Conservation (phyloP, 2,797 vertebrate genomes). For the Melanogrammus aeglefinus region DNA sequence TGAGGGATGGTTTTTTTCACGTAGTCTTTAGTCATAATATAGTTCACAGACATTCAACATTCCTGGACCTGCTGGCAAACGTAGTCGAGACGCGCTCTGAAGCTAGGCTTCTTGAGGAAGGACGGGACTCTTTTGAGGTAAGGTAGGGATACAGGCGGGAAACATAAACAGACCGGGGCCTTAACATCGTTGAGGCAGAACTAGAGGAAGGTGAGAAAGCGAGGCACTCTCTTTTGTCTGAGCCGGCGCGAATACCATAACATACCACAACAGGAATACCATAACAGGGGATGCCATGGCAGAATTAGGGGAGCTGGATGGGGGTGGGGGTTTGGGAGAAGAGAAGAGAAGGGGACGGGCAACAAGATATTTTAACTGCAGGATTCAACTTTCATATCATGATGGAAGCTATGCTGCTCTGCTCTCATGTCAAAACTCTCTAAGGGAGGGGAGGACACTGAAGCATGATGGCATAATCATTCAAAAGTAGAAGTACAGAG, state of each 20-base stretch:
- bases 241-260: conserved; percentile 6
- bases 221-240: background rate
- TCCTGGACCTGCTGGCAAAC: conserved; percentile 41
- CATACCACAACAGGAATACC: conserved; percentile 6
- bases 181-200: background rate
- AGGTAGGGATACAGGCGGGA: background rate
- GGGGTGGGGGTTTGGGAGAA: conserved; percentile 24
- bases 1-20: conserved; percentile 31
- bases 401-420: background rate
- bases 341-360: conserved; percentile 12
- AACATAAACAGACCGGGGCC: background rate
- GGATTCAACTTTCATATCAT: too few relatives aligned
- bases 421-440: background rate
- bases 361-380: background rate
- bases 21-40: conserved; percentile 26
- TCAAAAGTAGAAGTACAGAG: background rate
- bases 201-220: background rate
- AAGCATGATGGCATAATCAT: background rate
- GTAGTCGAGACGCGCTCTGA: conserved; percentile 27
- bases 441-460: background rate
- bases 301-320: conserved; percentile 8
- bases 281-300: conserved; percentile 23
- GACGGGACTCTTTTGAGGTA: conserved; percentile 36
- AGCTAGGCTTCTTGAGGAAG: conserved; percentile 29
- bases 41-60: conserved; percentile 46